These are phyloP conservation scores for Drosophila colorata DNA, from an alignment of 2,888 invertebrate genomes.

Conservation along the genomic window DNA sequence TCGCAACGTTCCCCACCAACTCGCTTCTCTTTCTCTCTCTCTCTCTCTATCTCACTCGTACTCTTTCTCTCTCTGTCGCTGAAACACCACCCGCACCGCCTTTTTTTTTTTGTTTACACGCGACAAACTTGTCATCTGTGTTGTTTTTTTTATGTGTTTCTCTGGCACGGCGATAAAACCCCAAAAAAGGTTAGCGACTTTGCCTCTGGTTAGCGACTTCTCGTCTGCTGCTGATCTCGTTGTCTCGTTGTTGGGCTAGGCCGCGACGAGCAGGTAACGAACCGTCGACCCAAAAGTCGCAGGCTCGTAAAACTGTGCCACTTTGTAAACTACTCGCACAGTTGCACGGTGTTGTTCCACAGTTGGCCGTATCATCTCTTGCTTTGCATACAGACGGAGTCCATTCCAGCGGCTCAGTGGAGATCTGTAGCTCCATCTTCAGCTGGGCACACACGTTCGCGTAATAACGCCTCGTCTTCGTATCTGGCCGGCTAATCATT, in stretches of 20 bases:
- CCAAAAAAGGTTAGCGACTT: constrained; percentile 78
- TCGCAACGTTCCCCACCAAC: constrained; percentile 32
- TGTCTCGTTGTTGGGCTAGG: constrained; percentile 70
- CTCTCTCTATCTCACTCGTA: not conserved
- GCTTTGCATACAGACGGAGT: constrained; percentile 49
- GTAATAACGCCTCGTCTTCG: constrained; percentile 59
- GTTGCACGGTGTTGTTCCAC: constrained; percentile 17
- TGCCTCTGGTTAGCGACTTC: constrained; percentile 42
- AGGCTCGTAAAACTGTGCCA: constrained; percentile 69
- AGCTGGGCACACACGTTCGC: constrained; percentile 55
- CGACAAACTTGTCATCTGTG: constrained; percentile 76
- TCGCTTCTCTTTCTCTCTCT: not conserved
- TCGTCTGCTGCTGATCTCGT: constrained; percentile 11
- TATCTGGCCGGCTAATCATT: constrained; percentile 74
- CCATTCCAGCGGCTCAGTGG: constrained; percentile 7
- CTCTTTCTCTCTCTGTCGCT: not conserved
- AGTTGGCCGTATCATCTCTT: constrained; percentile 14
- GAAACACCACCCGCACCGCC: constrained; percentile 62
- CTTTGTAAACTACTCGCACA: constrained; percentile 40
- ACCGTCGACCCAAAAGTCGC: constrained; percentile 51
- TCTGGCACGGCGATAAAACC: constrained; percentile 56
- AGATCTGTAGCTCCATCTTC: constrained; percentile 28
- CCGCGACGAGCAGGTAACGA: constrained; percentile 53
- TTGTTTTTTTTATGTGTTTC: constrained; percentile 50
- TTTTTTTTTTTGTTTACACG: constrained; percentile 73